Evolutionary conservation across 2,888 invertebrate genomes (phyloP).

Genomic region (Volucella bombylans): DNA sequence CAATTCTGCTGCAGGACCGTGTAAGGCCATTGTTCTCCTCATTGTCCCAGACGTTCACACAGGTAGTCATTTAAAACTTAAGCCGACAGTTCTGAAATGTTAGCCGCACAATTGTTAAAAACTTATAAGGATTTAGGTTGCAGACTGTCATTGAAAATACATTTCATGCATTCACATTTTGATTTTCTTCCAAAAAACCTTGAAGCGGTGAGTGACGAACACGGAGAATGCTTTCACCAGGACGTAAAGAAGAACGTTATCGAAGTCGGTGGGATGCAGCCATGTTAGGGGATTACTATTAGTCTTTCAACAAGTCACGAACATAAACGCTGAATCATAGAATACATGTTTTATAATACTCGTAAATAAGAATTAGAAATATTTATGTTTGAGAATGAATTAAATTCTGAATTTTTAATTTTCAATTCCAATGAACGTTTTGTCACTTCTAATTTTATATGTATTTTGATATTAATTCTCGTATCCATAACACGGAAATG

Average conservation of each 20-base stretch:
- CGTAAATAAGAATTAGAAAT: conserved; percentile 1
- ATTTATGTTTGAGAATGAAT: neutral
- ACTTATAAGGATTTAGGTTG: neutral
- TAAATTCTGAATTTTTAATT: neutral
- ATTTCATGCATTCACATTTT: no score
- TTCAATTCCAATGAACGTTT: neutral
- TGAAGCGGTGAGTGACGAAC: neutral
- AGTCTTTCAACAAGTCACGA: neutral
- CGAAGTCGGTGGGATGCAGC: neutral
- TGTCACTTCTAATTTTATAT: neutral
- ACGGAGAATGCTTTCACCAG: no score
- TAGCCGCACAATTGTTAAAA: neutral
- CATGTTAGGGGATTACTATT: neutral
- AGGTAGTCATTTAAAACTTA: neutral
- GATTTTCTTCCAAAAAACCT: neutral
- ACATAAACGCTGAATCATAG: neutral
- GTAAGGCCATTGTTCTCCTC: no score
- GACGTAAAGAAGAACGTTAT: neutral
- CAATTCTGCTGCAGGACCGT: no score
- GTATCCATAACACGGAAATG: no score
- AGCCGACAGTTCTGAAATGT: neutral
- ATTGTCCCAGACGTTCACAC: no score
- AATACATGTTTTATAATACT: conserved; percentile 3
- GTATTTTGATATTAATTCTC: no score
- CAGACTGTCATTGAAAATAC: neutral